A percentile compares a stretch with the other conserved stretches of the same genome.
Evolutionary conservation across 2,113 vertebrate species (phyloP).

Genomic region (Hepsetus odoe): DNA sequence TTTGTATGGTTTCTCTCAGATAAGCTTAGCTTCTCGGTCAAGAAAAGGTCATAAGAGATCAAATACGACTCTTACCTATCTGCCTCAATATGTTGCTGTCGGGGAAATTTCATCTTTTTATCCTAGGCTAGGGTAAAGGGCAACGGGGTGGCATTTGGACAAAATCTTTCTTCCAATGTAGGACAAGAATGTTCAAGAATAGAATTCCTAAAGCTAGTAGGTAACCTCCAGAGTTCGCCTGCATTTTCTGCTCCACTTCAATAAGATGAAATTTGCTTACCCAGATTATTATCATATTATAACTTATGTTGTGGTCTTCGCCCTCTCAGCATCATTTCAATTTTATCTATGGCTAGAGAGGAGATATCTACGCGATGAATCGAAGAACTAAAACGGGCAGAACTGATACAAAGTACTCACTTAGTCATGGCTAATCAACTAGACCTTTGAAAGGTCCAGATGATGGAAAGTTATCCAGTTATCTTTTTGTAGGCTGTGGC

Average conservation of each 20-base stretch:
- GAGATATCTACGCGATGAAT: too few species aligned
- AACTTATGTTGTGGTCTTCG: too few species aligned
- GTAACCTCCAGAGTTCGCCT: background rate
- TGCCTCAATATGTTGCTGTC: slow-evolving; percentile 34
- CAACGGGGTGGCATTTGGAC: background rate
- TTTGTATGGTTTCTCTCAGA: slow-evolving; percentile 43
- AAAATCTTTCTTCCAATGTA: background rate
- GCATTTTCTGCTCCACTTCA: background rate
- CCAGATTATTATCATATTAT: too few species aligned
- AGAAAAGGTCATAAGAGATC: slow-evolving; percentile 50
- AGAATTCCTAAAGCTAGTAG: background rate
- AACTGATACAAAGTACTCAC: too few species aligned
- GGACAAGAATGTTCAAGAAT: background rate
- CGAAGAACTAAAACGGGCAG: too few species aligned
- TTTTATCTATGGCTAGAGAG: too few species aligned
- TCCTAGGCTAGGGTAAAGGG: background rate
- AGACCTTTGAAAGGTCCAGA: too few species aligned
- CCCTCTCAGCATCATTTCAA: too few species aligned
- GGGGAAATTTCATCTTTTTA: background rate
- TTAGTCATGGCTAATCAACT: too few species aligned
- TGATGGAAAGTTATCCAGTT: too few species aligned
- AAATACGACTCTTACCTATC: slow-evolving; percentile 59
- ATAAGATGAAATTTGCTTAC: too few species aligned
- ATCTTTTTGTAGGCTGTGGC: too few species aligned
- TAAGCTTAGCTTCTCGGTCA: slow-evolving; percentile 42